These are phyloP conservation scores for Xenus cinereus DNA, from an alignment of 2,113 vertebrate genomes.

Conservation along the genomic window DNA sequence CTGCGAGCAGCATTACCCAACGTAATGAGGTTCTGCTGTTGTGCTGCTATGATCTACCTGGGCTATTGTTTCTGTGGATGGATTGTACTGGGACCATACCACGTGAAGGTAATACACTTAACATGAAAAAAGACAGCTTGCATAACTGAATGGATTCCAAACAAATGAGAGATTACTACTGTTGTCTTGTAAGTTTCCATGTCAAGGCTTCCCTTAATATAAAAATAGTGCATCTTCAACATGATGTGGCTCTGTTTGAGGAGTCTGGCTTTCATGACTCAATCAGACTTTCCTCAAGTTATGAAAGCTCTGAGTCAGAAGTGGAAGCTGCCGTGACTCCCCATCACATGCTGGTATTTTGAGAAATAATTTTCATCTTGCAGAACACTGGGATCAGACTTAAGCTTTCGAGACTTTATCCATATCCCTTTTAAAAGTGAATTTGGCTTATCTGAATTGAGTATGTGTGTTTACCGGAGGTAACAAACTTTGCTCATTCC, in stretches of 20 bases:
- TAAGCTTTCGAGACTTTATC: not conserved
- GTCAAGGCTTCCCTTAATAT: not conserved
- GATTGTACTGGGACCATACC: slow-evolving; percentile 94
- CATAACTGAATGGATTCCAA: not conserved
- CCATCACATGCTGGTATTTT: slow-evolving; percentile 39
- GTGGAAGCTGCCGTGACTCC: not conserved
- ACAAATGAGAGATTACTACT: not conserved
- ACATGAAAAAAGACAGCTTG: not conserved
- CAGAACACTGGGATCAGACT: not conserved
- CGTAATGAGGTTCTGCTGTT: slow-evolving; percentile 89
- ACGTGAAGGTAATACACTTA: slow-evolving; percentile 83
- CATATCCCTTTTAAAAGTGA: not conserved
- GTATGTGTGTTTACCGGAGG: not conserved
- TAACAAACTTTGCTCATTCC: not conserved
- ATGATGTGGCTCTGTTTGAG: not conserved
- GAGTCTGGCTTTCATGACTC: slow-evolving; percentile 8
- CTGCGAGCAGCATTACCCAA: slow-evolving; percentile 88
- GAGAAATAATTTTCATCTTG: slow-evolving; percentile 14
- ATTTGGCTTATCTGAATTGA: not conserved
- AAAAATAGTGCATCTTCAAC: slow-evolving; percentile 10
- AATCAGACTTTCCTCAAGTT: not conserved
- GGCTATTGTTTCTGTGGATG: slow-evolving; percentile 98
- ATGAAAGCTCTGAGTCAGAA: slow-evolving; percentile 48
- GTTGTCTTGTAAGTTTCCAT: not conserved
- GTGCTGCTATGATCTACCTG: slow-evolving; percentile 93